phyloP scores from a whole-genome alignment of 1,140 invertebrate genomes.

The Nephotettix cincticeps region DNA sequence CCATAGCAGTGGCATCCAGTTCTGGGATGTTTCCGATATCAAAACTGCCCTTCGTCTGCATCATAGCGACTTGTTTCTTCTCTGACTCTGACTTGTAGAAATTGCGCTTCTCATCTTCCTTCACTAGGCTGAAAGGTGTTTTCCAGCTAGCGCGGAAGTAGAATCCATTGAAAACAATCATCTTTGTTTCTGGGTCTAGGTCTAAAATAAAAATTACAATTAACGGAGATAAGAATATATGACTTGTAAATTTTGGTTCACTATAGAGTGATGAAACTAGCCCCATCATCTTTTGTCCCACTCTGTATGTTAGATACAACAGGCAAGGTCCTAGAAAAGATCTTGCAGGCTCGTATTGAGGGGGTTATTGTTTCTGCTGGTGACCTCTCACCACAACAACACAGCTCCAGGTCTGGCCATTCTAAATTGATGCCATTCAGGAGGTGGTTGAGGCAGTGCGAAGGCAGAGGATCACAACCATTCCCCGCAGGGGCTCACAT shows the following conservation, averaged over 20 bases:
- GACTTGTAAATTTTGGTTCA: neutral
- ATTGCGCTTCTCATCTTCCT: constrained; percentile 44
- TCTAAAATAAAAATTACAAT: neutral
- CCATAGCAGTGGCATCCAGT: constrained; percentile 56
- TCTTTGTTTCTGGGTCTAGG: constrained; percentile 44
- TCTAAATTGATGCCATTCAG: too few species aligned
- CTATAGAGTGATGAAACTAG: neutral
- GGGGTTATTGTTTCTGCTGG: too few species aligned
- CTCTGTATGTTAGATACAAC: neutral
- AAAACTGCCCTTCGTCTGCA: constrained; percentile 54
- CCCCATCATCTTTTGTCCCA: neutral
- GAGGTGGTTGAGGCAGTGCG: too few species aligned
- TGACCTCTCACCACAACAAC: too few species aligned
- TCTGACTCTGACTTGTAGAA: constrained; percentile 58
- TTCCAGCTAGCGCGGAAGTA: constrained; percentile 59
- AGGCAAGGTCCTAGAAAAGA: too few species aligned
- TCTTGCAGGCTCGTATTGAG: too few species aligned
- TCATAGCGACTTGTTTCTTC: constrained; percentile 55
- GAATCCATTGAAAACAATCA: constrained; percentile 64
- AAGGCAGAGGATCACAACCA: too few species aligned
- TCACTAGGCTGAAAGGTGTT: constrained; percentile 48
- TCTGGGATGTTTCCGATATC: constrained; percentile 52
- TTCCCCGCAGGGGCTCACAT: too few species aligned
- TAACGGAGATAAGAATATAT: neutral
- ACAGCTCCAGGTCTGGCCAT: too few species aligned